These are phyloP conservation scores for Chondrilla cf. caribensis DNA, from an alignment of 37 sponge, comb jelly and placozoan genomes.

Conservation along the genomic window DNA sequence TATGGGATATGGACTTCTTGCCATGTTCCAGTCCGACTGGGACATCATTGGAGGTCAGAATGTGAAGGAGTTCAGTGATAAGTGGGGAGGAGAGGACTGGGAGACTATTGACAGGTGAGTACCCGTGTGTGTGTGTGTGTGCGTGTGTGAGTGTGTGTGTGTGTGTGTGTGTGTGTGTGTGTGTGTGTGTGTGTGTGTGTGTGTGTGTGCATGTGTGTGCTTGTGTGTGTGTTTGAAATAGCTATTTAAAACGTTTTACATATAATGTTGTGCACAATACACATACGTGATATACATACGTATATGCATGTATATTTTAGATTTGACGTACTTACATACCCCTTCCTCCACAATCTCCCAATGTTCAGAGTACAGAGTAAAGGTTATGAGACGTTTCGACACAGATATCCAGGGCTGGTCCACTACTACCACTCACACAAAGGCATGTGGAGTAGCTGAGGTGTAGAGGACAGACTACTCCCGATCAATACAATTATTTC, in stretches of 20 bases:
- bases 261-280: too few species aligned
- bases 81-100: slow-evolving; percentile 85
- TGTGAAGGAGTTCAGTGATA: slow-evolving; percentile 28
- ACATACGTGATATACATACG: not conserved
- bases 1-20: slow-evolving; percentile 53
- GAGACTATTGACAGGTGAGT: slow-evolving; percentile 65
- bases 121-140: slow-evolving; percentile 4
- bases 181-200: too few species aligned
- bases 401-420: too few species aligned
- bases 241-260: too few species aligned
- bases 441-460: slow-evolving; percentile 43
- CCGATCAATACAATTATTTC: too few species aligned
- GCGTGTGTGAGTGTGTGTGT: not conserved
- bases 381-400: slow-evolving; percentile 53
- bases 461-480: slow-evolving; percentile 53
- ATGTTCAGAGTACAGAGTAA: slow-evolving; percentile 28
- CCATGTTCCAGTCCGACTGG: slow-evolving; percentile 71
- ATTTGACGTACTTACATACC: not conserved
- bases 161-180: too few species aligned
- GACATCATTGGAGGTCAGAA: slow-evolving; percentile 48
- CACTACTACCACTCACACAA: too few species aligned
- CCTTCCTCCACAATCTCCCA: not conserved
- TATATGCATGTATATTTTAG: not conserved
- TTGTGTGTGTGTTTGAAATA: too few species aligned
- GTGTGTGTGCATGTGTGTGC: too few species aligned